Base-by-base conservation (phyloP, 2,888 invertebrate species). In the Mellilla xanthometata region DNA sequence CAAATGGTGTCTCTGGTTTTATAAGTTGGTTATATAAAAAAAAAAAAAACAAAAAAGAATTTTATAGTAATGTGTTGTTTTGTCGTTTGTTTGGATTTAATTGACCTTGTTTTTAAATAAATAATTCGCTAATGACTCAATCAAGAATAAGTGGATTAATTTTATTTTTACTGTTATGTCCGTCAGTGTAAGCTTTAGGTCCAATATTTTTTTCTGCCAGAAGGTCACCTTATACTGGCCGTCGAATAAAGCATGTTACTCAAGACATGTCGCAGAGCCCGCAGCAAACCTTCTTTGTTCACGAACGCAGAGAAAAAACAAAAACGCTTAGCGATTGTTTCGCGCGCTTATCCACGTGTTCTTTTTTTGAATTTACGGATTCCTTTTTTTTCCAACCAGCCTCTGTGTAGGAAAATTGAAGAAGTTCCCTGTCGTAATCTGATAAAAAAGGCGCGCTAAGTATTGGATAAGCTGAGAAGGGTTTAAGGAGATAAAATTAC, bases 301-400 rank as follows among this genome's bases (percentile, higher is more conserved):
- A 62, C 55, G 38, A 44, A 5, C 41, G 24, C 32, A 65, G 64
- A 68, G 68, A 71, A 68, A 70, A 63, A 76, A 76, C 67, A 70
- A 78, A 80, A 75, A 76, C 45, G 38, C 68, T 77, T 76, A 83
- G 76, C 69, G 81, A 83, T 83, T 82, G 77, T 82, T 76, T 68
- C 63, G 55, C 68, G 59, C 62, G 65, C 56, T 72, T 75, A 75
- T 68, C 71, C 71, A 72, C 69, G 68, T 68, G 60, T 56, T 60
- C 59, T 46, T 51, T 64, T 66, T 66, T 60, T 54, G 40, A 65
- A 64, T 65, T 64, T 60, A 9, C 33, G 45, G 40, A 39, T 56
- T 56, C 58, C 52, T 26, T 43, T 32, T 48, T 51, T 55, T 31
- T 10, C 52, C 42, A 55, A 52, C 54, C 49, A 58, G 39, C 56